Evolutionary conservation across 2,113 vertebrate genomes (phyloP).

Genomic region (Calidris pugnax): DNA sequence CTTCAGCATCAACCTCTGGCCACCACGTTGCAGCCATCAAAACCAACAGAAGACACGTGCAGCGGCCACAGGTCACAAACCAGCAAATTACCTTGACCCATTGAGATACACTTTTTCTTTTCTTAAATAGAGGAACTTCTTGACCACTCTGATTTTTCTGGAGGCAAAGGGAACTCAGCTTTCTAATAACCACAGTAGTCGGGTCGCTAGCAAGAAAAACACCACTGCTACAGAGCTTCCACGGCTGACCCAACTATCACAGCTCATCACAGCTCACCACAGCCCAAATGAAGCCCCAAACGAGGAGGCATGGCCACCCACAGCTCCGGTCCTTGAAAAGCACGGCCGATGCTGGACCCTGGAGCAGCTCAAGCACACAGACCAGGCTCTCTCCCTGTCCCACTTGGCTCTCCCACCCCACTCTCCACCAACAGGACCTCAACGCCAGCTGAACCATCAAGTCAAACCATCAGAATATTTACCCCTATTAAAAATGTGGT

Average conservation of each 20-base stretch:
- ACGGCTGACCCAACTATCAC: not conserved
- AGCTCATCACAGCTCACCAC: not conserved
- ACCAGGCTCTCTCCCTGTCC: not conserved
- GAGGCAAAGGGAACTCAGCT: not conserved
- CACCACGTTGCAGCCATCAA: not conserved
- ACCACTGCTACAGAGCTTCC: not conserved
- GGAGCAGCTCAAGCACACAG: fast-evolving
- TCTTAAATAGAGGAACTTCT: not conserved
- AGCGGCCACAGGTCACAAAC: not conserved
- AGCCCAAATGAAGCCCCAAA: fast-evolving
- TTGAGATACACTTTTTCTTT: fast-evolving
- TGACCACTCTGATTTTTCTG: not conserved
- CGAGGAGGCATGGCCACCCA: fast-evolving
- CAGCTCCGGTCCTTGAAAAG: not conserved
- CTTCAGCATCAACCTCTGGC: not conserved
- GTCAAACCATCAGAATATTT: fast-evolving
- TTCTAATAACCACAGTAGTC: not conserved
- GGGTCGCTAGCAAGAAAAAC: not conserved
- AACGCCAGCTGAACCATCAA: fast-evolving
- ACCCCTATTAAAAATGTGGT: not conserved
- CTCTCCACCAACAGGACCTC: not conserved
- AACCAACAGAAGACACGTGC: not conserved
- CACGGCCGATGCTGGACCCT: fast-evolving
- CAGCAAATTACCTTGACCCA: not conserved
- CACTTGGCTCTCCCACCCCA: fast-evolving